Evolutionary conservation across 2,888 invertebrate genomes (phyloP).

Genomic region (Zaprionus obscuricornis): DNA sequence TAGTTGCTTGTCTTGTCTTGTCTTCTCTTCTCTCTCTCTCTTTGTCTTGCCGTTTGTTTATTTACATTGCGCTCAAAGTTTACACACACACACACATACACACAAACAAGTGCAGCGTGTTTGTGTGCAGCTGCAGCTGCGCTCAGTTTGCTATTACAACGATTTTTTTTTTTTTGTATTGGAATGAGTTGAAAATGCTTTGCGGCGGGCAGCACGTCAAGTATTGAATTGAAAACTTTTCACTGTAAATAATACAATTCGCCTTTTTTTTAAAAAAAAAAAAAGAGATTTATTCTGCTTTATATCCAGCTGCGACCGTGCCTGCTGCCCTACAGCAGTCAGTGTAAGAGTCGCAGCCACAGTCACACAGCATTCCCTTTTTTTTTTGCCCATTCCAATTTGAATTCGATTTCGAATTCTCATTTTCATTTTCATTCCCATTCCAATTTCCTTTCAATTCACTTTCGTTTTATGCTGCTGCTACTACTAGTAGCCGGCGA

Average conservation of each 20-base stretch:
- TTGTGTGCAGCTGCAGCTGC: conserved; percentile 48
- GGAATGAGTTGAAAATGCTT: conserved; percentile 39
- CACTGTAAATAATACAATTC: conserved; percentile 54
- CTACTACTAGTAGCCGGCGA: no score
- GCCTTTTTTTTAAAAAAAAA: conserved; percentile 32
- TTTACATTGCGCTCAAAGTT: conserved; percentile 75
- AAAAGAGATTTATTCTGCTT: no score
- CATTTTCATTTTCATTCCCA: no score
- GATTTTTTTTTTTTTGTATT: conserved; percentile 9
- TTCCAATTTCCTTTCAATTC: conserved; percentile 47
- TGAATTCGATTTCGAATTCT: no score
- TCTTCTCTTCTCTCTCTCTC: conserved; percentile 6
- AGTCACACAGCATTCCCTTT: not conserved
- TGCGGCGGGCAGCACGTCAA: conserved; percentile 29
- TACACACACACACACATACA: conserved; percentile 49
- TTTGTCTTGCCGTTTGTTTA: conserved; percentile 68
- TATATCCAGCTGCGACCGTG: conserved; percentile 18
- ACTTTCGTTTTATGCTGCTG: conserved; percentile 52
- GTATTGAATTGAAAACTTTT: conserved; percentile 62
- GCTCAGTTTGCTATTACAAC: conserved; percentile 52
- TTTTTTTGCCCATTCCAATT: conserved; percentile 3
- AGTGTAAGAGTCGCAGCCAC: not conserved
- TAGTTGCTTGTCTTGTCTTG: conserved; percentile 36
- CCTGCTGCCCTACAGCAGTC: conserved; percentile 36
- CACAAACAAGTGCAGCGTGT: conserved; percentile 26